These are phyloP conservation scores for Dasysyrphus albostriatus DNA, from an alignment of 2,888 invertebrate species.

Conservation along the genomic window DNA sequence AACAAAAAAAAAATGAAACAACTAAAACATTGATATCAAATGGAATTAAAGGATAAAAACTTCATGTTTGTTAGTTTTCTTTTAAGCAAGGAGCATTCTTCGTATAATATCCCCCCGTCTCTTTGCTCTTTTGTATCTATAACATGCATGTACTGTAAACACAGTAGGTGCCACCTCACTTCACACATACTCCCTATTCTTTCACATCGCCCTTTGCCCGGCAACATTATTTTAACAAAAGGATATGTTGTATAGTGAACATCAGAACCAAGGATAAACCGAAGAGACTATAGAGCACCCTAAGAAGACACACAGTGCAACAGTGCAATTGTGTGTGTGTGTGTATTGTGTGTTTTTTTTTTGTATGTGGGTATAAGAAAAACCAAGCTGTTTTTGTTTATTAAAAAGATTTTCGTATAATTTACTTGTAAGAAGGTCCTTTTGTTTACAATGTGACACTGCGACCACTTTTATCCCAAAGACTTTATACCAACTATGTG, in stretches of 20 bases:
- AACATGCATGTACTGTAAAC: not conserved
- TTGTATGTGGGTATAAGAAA: constrained; percentile 12
- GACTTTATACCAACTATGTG: not conserved
- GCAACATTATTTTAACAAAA: constrained; percentile 55
- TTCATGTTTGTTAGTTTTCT: constrained; percentile 67
- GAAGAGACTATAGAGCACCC: not conserved
- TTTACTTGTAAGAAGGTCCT: constrained; percentile 61
- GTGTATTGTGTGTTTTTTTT: not conserved
- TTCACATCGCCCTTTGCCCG: not conserved
- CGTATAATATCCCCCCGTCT: not conserved
- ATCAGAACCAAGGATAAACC: not conserved
- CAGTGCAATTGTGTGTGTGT: no score
- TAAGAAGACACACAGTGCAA: constrained; percentile 22
- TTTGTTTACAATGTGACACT: constrained; percentile 67
- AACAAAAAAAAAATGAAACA: not conserved
- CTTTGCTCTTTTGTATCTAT: not conserved
- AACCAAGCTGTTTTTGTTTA: constrained; percentile 64
- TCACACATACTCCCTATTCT: not conserved
- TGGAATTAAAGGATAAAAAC: constrained; percentile 74
- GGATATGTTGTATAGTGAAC: constrained; percentile 16
- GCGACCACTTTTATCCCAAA: constrained; percentile 48
- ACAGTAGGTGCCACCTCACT: not conserved
- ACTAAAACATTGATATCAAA: constrained; percentile 64
- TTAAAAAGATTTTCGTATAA: constrained; percentile 73
- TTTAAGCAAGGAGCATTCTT: constrained; percentile 31